Evolutionary conservation across 2,113 vertebrate genomes (phyloP).

Genomic region (Elephantulus edwardii): DNA sequence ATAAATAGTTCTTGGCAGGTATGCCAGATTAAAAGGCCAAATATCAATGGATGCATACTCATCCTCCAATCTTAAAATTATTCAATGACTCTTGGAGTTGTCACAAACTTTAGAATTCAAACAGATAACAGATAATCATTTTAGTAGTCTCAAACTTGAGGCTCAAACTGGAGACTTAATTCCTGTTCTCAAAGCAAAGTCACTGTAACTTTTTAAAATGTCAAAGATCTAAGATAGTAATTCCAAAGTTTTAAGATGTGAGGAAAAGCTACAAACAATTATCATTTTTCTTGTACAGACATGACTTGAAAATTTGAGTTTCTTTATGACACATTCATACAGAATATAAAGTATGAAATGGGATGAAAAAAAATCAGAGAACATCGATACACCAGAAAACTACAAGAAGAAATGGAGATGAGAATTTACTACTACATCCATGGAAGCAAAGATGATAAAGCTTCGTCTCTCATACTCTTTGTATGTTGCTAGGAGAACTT

Average conservation of each 20-base stretch:
- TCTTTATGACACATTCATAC: neutral
- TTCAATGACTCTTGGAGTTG: conserved; percentile 10
- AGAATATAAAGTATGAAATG: neutral
- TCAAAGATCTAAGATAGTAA: neutral
- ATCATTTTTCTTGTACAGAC: conserved; percentile 11
- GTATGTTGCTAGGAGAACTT: too few species aligned
- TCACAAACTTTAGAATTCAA: conserved; percentile 12
- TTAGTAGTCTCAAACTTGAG: neutral
- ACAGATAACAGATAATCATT: neutral
- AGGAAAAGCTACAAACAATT: conserved; percentile 12
- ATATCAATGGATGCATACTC: conserved; percentile 33
- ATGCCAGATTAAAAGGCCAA: conserved; percentile 60
- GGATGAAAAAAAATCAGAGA: neutral
- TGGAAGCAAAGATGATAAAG: too few species aligned
- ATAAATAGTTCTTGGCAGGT: conserved; percentile 50
- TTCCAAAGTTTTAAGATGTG: neutral
- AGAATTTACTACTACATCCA: neutral
- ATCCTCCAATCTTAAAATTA: conserved; percentile 43
- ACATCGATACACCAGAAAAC: neutral
- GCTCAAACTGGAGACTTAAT: neutral
- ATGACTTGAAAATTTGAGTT: conserved; percentile 31
- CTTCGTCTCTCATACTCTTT: too few species aligned
- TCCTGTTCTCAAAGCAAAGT: conserved; percentile 15
- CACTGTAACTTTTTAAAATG: neutral
- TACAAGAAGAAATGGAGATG: neutral